Evolutionary conservation across 2,113 vertebrate genomes (phyloP).

Genomic region (Rhodinocichla rosea): DNA sequence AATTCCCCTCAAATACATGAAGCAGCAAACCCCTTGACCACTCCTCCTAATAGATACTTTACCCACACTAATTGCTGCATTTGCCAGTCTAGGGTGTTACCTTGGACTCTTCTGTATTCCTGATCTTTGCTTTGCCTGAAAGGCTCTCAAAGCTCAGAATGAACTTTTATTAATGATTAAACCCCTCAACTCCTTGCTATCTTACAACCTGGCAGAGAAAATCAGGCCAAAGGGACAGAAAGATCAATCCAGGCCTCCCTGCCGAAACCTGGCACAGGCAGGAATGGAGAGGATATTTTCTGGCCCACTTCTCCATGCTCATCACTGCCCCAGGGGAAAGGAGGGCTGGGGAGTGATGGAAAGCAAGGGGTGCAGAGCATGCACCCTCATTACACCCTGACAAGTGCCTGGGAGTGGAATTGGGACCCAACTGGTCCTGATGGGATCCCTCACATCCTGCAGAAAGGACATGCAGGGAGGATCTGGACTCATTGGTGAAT

Average conservation of each 20-base stretch:
- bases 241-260: background rate
- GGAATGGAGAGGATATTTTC: background rate
- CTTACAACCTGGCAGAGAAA: background rate
- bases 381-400: background rate
- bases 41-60: background rate
- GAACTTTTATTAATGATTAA: background rate
- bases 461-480: background rate
- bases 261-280: background rate
- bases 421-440: background rate
- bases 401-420: rapidly evolving
- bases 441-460: background rate
- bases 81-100: background rate
- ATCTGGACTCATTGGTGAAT: background rate
- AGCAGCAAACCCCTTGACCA: background rate
- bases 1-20: background rate
- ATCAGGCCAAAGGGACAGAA: background rate
- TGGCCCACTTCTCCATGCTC: background rate
- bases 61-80: background rate
- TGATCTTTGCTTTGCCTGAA: background rate
- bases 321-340: background rate
- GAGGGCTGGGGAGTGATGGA: background rate
- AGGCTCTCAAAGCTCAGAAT: background rate
- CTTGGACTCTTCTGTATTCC: background rate
- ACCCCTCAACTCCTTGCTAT: background rate
- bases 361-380: background rate